Base-by-base conservation (phyloP, 1,140 invertebrate genomes). In the Drosophila varians region DNA sequence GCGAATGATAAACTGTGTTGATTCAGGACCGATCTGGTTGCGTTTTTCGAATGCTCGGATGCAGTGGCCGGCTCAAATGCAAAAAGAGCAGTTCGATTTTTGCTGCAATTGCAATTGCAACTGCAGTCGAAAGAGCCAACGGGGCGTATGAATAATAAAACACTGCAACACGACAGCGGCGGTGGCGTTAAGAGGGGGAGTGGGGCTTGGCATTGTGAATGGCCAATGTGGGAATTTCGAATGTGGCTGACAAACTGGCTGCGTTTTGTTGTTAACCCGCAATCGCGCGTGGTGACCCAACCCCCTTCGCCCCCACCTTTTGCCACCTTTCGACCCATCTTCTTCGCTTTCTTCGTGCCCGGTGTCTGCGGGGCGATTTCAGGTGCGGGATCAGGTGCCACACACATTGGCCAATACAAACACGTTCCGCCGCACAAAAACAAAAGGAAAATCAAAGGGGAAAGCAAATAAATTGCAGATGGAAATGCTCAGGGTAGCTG, bases 171-270 rank as follows among this genome's bases (percentile, higher is more conserved):
- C 28, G 28, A n/a, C 28, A n/a, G 28, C 4, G 28, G 28, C 9
- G 9, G 21, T 21, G 4, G 28, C 8, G 28, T 31, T 31, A 31
- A 31, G 28, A 38, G 36, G 36, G 1, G 34, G 31, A 34, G 4
- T 4, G 34, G 34, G 64, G 42, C 19, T 49, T 51, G 64, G 60
- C 65, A 70, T 74, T 55, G 48, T 47, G n/a, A 34, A 60, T 60
- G 46, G 48, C 14, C 47, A 40, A 60, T 49, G 52, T 40, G 60
- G 42, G 43, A 28, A 31, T 19, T 31, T 38, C 18, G 38, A 55
- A 45, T 57, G 57, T 60, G 48, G 45, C 40, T 70, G 65, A 60
- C 54, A 77, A 58, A 66, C 55, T 75, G 72, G 49, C 54, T 55
- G 49, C 45, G 48, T 65, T 65, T 43, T 43, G 21, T 19, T 31